Conservation (phyloP, 2,113 vertebrate species). For the Synodontis membranacea region DNA sequence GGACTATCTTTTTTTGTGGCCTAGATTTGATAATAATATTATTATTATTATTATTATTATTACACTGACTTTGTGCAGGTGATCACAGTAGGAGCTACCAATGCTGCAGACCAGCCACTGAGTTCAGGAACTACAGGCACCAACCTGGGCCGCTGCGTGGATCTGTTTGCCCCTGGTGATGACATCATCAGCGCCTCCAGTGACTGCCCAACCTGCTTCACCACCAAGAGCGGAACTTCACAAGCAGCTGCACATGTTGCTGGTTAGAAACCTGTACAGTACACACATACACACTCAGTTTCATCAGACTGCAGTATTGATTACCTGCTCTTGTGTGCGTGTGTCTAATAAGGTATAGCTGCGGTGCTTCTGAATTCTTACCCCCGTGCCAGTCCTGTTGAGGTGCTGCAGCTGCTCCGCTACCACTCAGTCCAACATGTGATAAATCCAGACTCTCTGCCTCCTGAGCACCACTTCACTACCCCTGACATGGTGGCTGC, state of each 20-base stretch:
- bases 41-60: background rate
- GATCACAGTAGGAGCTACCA: constrained; percentile 85
- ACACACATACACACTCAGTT: background rate
- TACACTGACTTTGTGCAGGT: constrained; percentile 70
- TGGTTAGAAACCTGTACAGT: constrained; percentile 62
- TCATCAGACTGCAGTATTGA: background rate
- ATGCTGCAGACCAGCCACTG: constrained; percentile 78
- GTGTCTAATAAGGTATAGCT: constrained; percentile 71
- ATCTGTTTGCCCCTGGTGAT: constrained; percentile 87
- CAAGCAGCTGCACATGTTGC: constrained; percentile 86
- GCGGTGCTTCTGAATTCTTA: constrained; percentile 76
- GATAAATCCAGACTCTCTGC: constrained; percentile 72
- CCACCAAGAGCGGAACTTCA: constrained; percentile 81
- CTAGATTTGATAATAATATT: background rate
- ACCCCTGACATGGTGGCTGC: constrained; percentile 78
- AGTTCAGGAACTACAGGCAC: constrained; percentile 79
- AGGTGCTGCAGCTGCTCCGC: constrained; percentile 80
- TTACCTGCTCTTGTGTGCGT: background rate
- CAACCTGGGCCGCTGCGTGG: constrained; percentile 84
- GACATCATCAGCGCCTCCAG: constrained; percentile 87
- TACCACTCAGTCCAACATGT: constrained; percentile 70
- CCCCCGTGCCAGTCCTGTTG: constrained; percentile 66
- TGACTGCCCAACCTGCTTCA: constrained; percentile 87
- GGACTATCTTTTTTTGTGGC: background rate
- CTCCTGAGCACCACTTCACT: constrained; percentile 70